Conservation (phyloP, 2,888 invertebrate genomes). For the Diabrotica balteata region DNA sequence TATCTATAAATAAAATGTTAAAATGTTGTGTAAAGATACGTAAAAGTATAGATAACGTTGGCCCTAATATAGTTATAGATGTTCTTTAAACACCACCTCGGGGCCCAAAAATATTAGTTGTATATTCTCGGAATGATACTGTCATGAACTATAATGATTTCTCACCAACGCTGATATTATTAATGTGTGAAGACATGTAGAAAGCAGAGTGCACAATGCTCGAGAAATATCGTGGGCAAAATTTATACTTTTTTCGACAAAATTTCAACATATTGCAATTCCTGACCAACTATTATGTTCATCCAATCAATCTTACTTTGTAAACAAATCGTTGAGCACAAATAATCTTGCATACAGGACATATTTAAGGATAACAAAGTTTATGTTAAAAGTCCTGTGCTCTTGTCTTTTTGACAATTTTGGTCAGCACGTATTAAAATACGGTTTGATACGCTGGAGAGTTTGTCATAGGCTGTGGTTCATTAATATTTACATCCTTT, state of each 20-base stretch:
- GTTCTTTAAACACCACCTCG: constrained; percentile 45
- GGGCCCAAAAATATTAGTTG: constrained; percentile 47
- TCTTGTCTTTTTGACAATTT: too few species aligned
- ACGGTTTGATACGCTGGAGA: too few species aligned
- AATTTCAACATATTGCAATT: too few species aligned
- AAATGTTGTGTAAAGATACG: constrained; percentile 54
- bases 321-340: too few species aligned
- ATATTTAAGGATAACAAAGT: too few species aligned
- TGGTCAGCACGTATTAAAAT: too few species aligned
- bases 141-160: constrained; percentile 10
- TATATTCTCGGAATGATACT: constrained; percentile 18
- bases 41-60: constrained; percentile 42
- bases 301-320: too few species aligned
- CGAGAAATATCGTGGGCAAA: constrained; percentile 7
- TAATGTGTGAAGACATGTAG: constrained; percentile 4
- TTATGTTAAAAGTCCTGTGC: too few species aligned
- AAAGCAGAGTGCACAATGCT: constrained; percentile 12
- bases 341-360: too few species aligned
- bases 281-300: too few species aligned
- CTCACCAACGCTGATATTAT: constrained; percentile 9
- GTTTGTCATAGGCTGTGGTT: too few species aligned
- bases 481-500: too few species aligned
- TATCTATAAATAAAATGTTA: constrained; percentile 57
- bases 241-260: background rate
- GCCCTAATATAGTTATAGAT: constrained; percentile 43